phyloP scores from a whole-genome alignment of 2,113 vertebrate species.

The Eudyptes chrysolophus region DNA sequence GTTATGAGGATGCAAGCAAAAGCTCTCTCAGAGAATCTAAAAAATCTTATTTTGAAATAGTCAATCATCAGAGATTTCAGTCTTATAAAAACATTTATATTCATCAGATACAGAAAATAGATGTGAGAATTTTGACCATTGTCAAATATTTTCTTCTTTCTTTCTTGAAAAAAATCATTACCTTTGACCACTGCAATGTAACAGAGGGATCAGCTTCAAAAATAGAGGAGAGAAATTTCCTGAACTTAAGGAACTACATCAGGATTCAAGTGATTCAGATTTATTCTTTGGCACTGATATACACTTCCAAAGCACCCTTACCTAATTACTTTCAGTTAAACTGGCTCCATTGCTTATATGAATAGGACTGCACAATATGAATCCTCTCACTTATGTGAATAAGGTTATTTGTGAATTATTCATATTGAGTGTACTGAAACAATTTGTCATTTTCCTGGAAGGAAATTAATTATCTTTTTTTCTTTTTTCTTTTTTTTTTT shows the following conservation, averaged over 20 bases:
- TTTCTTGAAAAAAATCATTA: not conserved
- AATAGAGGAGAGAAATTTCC: not conserved
- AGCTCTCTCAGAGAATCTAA: not conserved
- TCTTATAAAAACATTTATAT: not conserved
- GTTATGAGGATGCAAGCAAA: not conserved
- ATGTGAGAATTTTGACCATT: not conserved
- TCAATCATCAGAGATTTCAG: not conserved
- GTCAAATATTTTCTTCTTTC: not conserved
- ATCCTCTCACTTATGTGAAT: not conserved
- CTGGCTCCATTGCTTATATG: not conserved
- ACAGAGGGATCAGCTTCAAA: not conserved
- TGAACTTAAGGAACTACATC: not conserved
- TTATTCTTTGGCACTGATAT: not conserved
- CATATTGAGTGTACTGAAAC: not conserved
- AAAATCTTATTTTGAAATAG: not conserved
- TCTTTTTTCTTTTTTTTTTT: accelerated
- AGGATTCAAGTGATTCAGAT: not conserved
- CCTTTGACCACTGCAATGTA: not conserved
- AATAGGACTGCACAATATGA: not conserved
- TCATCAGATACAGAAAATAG: not conserved
- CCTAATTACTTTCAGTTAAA: not conserved
- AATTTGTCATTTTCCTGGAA: not conserved
- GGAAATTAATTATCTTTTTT: not conserved
- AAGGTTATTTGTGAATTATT: conserved; percentile 18
- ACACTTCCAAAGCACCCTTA: not conserved